Evolutionary conservation across 2,113 vertebrate genomes (phyloP).

Genomic region (Syrrhaptes paradoxus): DNA sequence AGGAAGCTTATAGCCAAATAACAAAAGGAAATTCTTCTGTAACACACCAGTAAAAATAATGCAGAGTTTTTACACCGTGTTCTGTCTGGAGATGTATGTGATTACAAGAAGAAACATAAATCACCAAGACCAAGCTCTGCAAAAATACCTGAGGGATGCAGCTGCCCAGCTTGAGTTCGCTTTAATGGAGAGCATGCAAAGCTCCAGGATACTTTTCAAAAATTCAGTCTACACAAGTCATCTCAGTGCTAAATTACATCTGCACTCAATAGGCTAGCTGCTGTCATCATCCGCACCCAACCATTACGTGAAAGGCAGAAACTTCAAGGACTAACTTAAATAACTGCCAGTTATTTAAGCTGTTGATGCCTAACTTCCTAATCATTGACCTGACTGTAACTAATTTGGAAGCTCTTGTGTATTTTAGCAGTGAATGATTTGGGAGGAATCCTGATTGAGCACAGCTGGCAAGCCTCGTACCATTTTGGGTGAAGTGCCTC

Average conservation of each 20-base stretch:
- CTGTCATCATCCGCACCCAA: not conserved
- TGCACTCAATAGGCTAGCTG: not conserved
- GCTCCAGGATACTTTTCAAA: not conserved
- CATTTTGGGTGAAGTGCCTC: conserved; percentile 22
- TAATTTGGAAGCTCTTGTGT: conserved; percentile 3
- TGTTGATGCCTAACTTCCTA: not conserved
- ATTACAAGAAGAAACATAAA: not conserved
- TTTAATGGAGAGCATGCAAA: not conserved
- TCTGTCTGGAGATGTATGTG: not conserved
- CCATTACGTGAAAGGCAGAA: not conserved
- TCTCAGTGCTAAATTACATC: not conserved
- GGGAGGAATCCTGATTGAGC: not conserved
- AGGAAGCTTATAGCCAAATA: not conserved
- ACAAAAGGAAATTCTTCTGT: not conserved
- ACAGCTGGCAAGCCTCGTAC: not conserved
- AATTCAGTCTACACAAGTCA: not conserved
- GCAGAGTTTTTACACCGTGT: not conserved
- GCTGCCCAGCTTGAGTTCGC: not conserved
- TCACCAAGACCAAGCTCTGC: not conserved
- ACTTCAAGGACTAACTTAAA: not conserved
- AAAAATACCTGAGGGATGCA: not conserved
- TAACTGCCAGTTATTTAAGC: not conserved
- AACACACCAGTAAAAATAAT: not conserved
- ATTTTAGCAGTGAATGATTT: not conserved
- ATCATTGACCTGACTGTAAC: not conserved